Conservation (phyloP, 1,140 invertebrate genomes). For the Akabosia matsudoensis region DNA sequence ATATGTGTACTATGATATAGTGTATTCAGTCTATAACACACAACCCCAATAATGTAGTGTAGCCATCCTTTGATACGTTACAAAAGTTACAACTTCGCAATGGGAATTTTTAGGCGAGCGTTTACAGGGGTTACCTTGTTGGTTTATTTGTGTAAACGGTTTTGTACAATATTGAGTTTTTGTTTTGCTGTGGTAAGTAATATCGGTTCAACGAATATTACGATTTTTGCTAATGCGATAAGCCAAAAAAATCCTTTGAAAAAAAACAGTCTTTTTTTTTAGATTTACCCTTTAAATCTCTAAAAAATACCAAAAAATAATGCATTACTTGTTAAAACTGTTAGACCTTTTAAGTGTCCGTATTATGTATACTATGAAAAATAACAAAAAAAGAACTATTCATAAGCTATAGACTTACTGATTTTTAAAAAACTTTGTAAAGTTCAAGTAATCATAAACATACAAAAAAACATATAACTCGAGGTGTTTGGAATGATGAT, state of each 20-base stretch:
- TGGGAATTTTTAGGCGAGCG: too few species aligned
- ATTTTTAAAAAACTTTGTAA: too few species aligned
- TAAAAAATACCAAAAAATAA: not conserved
- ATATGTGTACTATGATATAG: too few species aligned
- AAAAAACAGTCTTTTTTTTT: not conserved
- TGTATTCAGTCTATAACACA: too few species aligned
- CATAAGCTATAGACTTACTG: too few species aligned
- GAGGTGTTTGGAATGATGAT: slow-evolving; percentile 12
- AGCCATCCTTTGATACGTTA: too few species aligned
- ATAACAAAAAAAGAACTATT: too few species aligned
- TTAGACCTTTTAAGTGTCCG: not conserved
- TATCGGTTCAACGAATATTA: not conserved
- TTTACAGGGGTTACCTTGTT: too few species aligned
- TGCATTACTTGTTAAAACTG: not conserved
- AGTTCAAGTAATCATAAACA: not conserved
- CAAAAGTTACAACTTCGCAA: too few species aligned
- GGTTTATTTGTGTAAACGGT: too few species aligned
- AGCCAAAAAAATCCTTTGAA: not conserved
- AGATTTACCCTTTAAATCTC: not conserved
- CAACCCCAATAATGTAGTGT: too few species aligned
- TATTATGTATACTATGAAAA: not conserved
- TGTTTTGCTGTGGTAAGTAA: slow-evolving; percentile 3
- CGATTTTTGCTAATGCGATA: not conserved
- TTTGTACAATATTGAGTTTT: too few species aligned
- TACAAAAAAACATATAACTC: slow-evolving; percentile 18